These are phyloP conservation scores for Halcyon malimbica DNA, from an alignment of 2,113 vertebrate species.

Conservation along the genomic window DNA sequence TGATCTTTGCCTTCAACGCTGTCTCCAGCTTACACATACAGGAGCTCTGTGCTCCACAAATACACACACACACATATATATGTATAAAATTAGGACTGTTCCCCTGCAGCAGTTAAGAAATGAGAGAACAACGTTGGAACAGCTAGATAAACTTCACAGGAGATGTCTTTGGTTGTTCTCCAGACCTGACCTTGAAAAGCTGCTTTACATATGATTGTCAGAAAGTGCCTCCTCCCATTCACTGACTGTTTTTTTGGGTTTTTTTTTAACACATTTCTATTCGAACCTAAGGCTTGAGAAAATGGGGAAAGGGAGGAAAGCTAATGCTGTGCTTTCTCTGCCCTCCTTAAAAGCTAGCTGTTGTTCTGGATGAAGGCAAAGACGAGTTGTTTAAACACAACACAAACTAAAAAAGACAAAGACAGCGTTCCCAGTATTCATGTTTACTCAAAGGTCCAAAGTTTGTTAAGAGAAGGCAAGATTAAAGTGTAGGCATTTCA, in stretches of 20 bases:
- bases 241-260: background rate
- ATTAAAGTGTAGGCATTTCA: background rate
- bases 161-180: background rate
- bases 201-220: background rate
- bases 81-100: background rate
- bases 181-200: background rate
- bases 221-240: background rate
- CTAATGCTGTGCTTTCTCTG: background rate
- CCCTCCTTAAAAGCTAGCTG: background rate
- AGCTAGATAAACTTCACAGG: background rate
- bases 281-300: background rate
- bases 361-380: background rate
- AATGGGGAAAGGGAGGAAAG: background rate
- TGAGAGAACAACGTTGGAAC: background rate
- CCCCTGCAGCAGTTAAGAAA: background rate
- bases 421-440: background rate
- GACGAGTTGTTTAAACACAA: background rate
- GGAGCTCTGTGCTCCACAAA: background rate
- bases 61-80: background rate
- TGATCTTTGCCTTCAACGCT: background rate
- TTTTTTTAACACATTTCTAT: constrained; percentile 4
- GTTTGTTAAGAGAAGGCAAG: background rate
- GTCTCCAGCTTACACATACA: rapidly evolving
- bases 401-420: background rate
- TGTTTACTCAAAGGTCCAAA: background rate